Conservation (phyloP, 2,113 vertebrate species). For the Myrmecobius fasciatus region DNA sequence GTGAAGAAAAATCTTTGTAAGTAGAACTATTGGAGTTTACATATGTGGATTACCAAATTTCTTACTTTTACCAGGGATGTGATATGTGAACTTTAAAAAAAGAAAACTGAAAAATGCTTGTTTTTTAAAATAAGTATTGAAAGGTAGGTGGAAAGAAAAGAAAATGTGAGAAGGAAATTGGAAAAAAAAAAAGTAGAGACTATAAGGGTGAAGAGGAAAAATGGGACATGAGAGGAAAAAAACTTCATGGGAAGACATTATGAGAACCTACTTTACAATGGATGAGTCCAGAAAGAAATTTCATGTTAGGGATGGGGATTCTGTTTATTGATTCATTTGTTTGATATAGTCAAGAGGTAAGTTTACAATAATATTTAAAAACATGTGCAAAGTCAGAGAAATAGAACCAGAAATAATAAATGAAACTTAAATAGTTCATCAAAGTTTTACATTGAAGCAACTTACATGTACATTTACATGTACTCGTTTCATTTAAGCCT, state of each 20-base stretch:
- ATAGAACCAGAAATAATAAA: neutral
- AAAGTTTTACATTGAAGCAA: neutral
- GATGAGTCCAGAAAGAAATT: neutral
- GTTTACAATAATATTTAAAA: conserved; percentile 3
- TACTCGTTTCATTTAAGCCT: neutral
- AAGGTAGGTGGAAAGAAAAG: neutral
- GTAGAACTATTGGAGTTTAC: neutral
- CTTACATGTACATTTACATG: neutral
- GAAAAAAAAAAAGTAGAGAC: neutral
- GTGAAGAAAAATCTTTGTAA: neutral
- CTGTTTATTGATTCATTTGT: neutral
- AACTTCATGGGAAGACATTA: neutral
- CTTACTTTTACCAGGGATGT: neutral
- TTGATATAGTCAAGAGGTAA: neutral
- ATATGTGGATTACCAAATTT: neutral
- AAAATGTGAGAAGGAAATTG: neutral
- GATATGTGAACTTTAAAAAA: neutral
- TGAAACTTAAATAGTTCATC: neutral
- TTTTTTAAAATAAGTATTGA: neutral
- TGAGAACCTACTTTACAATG: neutral
- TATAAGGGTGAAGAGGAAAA: neutral
- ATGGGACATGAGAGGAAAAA: neutral
- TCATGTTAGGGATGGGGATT: neutral
- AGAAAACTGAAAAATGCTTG: neutral
- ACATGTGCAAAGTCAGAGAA: neutral